Conservation (phyloP, 2,113 vertebrate genomes). For the Crotalus viridis region DNA sequence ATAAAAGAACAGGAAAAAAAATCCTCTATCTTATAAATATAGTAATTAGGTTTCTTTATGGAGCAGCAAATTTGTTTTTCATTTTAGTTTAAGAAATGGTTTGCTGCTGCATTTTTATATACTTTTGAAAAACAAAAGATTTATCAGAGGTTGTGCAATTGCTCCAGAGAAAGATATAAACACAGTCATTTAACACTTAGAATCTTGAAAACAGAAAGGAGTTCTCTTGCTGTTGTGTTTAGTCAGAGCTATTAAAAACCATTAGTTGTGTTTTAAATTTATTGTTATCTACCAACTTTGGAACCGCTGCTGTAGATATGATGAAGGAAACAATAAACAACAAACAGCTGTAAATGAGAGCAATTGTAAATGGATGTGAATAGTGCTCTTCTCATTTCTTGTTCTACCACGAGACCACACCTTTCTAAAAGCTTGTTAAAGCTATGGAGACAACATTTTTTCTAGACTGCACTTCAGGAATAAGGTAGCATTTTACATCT, state of each 20-base stretch:
- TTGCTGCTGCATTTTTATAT: not conserved
- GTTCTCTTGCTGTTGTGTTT: slow-evolving; percentile 22
- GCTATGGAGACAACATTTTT: not conserved
- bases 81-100: not conserved
- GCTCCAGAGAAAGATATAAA: slow-evolving; percentile 21
- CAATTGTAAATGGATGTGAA: slow-evolving; percentile 10
- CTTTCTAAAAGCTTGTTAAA: not conserved
- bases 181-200: slow-evolving; percentile 5
- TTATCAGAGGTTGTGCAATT: slow-evolving; percentile 15
- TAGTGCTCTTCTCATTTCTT: not conserved
- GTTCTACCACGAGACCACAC: not conserved
- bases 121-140: slow-evolving; percentile 13
- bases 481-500: not conserved
- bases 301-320: not conserved
- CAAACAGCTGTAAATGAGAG: not conserved
- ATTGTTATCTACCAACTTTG: accelerated
- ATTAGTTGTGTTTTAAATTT: not conserved
- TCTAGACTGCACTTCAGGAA: not conserved
- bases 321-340: slow-evolving; percentile 40
- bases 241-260: not conserved
- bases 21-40: not conserved
- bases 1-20: not conserved
- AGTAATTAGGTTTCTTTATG: not conserved
- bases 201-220: slow-evolving; percentile 19
- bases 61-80: slow-evolving; percentile 8